Evolutionary conservation across 2,797 vertebrate species (phyloP).

Genomic region (Lepidocolaptes lacrymiger): DNA sequence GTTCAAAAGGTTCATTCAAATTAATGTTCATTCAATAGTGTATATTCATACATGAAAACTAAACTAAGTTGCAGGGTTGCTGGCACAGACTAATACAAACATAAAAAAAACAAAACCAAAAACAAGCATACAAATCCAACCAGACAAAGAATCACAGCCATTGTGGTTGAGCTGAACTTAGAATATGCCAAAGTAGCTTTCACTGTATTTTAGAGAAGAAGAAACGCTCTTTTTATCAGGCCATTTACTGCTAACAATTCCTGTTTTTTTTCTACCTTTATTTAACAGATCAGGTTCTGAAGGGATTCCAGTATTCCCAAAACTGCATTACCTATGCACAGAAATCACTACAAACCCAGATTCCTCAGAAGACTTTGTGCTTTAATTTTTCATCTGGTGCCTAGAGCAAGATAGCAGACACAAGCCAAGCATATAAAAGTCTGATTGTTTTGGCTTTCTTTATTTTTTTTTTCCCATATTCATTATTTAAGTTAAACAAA

Average conservation of each 20-base stretch:
- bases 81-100: neutral
- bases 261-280: neutral
- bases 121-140: neutral
- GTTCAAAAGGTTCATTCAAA: neutral
- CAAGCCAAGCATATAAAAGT: neutral
- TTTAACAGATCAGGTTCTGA: neutral
- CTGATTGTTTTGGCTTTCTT: neutral
- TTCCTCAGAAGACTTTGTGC: neutral
- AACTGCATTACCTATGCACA: neutral
- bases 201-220: neutral
- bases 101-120: neutral
- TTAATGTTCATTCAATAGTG: neutral
- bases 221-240: neutral
- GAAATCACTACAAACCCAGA: neutral
- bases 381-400: neutral
- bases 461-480: neutral
- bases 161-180: neutral
- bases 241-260: neutral
- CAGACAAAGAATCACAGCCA: neutral
- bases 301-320: neutral
- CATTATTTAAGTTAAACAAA: neutral
- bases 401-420: neutral
- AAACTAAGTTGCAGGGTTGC: neutral
- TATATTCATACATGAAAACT: neutral
- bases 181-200: neutral